Conservation (phyloP, 2,797 vertebrate species). For the Lepilemur ruficaudatus region DNA sequence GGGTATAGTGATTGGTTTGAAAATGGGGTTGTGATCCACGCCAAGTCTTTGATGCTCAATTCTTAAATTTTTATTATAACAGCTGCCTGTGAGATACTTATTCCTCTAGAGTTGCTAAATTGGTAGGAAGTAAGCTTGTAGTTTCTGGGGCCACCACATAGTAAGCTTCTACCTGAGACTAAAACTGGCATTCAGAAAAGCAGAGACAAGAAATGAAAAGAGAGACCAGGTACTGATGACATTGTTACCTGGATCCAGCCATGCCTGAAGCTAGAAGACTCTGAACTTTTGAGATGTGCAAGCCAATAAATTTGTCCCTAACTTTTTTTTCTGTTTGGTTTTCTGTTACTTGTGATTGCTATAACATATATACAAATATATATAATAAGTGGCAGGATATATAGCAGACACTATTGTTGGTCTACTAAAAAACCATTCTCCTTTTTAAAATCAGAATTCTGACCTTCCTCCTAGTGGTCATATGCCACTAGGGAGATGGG, state of each 20-base stretch:
- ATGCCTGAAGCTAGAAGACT: not conserved
- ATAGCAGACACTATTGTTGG: not conserved
- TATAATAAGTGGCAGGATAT: not conserved
- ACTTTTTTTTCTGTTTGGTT: not conserved
- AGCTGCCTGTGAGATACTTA: not conserved
- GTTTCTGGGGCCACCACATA: not conserved
- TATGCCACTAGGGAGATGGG: not conserved
- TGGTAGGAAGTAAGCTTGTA: not conserved
- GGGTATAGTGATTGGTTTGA: not conserved
- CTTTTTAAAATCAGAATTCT: not conserved
- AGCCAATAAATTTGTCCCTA: not conserved
- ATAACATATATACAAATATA: not conserved
- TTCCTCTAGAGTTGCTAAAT: not conserved
- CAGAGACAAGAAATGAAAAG: not conserved
- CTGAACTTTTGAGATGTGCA: not conserved
- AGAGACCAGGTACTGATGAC: not conserved
- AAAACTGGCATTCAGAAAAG: not conserved
- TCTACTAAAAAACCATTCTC: not conserved
- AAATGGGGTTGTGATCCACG: not conserved
- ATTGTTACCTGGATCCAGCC: not conserved
- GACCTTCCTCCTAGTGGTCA: not conserved
- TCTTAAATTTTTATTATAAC: not conserved
- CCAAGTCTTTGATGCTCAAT: not conserved
- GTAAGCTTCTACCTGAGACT: not conserved
- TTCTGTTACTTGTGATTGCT: not conserved